phyloP scores from a whole-genome alignment of 37 sponge, comb jelly and placozoan genomes.

The Beroe ovata region DNA sequence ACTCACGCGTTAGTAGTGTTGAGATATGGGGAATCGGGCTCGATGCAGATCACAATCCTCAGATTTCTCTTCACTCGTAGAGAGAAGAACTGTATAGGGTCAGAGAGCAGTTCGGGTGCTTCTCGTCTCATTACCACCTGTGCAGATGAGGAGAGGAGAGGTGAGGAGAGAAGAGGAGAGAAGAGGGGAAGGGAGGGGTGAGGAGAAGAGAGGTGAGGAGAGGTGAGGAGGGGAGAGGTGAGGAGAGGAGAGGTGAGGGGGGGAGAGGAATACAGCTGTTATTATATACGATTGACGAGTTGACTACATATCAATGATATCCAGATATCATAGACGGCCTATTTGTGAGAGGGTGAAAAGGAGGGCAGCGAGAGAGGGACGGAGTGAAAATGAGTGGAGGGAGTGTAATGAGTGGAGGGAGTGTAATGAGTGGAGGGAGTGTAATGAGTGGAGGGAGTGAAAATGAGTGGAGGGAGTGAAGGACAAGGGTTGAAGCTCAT shows the following conservation, averaged over 20 bases:
- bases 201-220: background rate
- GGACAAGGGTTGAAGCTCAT: too few relatives aligned
- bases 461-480: background rate
- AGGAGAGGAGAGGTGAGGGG: background rate
- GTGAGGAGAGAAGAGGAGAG: background rate
- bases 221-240: background rate
- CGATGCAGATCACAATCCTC: constrained; percentile 77
- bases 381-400: too few relatives aligned
- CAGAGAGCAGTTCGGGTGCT: constrained; percentile 76
- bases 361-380: too few relatives aligned
- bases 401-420: too few relatives aligned
- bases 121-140: constrained; percentile 77
- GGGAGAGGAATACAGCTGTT: too few relatives aligned
- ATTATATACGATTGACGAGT: too few relatives aligned
- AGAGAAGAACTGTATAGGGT: constrained; percentile 84
- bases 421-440: too few relatives aligned
- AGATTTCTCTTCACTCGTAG: constrained; percentile 75
- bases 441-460: background rate
- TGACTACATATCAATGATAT: too few relatives aligned
- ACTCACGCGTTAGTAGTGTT: constrained; percentile 65
- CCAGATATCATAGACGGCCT: too few relatives aligned
- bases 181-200: background rate
- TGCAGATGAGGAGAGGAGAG: background rate
- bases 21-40: constrained; percentile 73
- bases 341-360: too few relatives aligned